phyloP scores from a whole-genome alignment of 2,888 invertebrate genomes.

The Selenia dentaria region DNA sequence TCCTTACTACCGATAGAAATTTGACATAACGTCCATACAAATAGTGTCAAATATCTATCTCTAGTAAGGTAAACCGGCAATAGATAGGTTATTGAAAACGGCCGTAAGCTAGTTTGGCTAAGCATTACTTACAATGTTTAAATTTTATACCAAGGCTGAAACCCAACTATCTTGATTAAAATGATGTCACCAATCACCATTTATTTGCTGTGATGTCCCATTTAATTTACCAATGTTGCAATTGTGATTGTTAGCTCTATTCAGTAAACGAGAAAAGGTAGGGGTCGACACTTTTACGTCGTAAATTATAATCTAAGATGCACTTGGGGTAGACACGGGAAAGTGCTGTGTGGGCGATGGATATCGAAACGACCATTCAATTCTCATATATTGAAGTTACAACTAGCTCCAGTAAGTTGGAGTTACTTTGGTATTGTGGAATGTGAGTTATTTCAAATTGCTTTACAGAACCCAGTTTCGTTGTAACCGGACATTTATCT shows the following conservation, averaged over 20 bases:
- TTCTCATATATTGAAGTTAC: constrained; percentile 29
- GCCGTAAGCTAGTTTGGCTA: too few relatives aligned
- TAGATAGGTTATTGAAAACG: too few relatives aligned
- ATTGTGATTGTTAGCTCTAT: constrained; percentile 23
- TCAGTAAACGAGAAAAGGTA: constrained; percentile 27
- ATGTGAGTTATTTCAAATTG: constrained; percentile 17
- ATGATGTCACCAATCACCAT: constrained; percentile 24
- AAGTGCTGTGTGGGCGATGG: constrained; percentile 26
- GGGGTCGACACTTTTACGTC: constrained; percentile 28
- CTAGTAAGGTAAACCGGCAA: too few relatives aligned
- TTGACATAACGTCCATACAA: too few relatives aligned
- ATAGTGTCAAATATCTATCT: too few relatives aligned
- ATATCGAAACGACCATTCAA: constrained; percentile 23
- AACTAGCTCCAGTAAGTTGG: constrained; percentile 17
- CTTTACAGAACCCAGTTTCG: background rate
- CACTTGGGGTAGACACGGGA: constrained; percentile 21
- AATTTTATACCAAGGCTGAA: too few relatives aligned
- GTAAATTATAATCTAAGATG: constrained; percentile 44
- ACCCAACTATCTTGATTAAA: background rate
- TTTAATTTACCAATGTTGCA: constrained; percentile 18
- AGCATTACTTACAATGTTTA: background rate
- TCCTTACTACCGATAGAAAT: too few relatives aligned
- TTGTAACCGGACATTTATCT: background rate
- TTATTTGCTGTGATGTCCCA: constrained; percentile 3
- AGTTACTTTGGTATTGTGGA: constrained; percentile 6